Evolutionary conservation across 2,888 invertebrate genomes (phyloP).

Genomic region (Phytoseiulus persimilis): DNA sequence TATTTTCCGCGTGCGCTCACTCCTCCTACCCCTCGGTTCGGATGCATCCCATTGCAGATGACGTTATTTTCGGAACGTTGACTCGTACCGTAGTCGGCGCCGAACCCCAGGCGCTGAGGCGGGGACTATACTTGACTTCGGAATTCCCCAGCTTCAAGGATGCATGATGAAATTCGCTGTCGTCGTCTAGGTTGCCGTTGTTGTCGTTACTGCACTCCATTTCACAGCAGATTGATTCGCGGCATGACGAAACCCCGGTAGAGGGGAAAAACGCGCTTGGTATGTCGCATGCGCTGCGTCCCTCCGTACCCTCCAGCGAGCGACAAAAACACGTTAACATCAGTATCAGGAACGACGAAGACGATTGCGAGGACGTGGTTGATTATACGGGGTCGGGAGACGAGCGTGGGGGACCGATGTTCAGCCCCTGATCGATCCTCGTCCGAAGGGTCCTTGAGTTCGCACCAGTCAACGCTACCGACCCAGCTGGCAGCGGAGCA

Average conservation of each 20-base stretch:
- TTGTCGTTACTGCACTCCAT: background rate
- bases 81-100: background rate
- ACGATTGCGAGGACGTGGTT: background rate
- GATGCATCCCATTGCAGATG: background rate
- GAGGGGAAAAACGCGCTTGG: background rate
- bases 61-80: background rate
- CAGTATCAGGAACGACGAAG: background rate
- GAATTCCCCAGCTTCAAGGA: background rate
- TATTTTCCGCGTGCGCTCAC: background rate
- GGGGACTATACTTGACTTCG: background rate
- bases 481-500: background rate
- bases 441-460: background rate
- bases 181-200: background rate
- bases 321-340: background rate
- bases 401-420: background rate
- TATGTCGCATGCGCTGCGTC: background rate
- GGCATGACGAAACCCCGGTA: background rate
- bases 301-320: background rate
- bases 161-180: background rate
- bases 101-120: background rate
- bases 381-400: background rate
- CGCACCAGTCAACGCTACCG: too few relatives aligned
- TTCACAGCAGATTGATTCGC: conserved; percentile 5
- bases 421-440: background rate
- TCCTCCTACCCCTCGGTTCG: background rate